Evolutionary conservation across 2,113 vertebrate species (phyloP).

Genomic region (Heterochromis multidens): DNA sequence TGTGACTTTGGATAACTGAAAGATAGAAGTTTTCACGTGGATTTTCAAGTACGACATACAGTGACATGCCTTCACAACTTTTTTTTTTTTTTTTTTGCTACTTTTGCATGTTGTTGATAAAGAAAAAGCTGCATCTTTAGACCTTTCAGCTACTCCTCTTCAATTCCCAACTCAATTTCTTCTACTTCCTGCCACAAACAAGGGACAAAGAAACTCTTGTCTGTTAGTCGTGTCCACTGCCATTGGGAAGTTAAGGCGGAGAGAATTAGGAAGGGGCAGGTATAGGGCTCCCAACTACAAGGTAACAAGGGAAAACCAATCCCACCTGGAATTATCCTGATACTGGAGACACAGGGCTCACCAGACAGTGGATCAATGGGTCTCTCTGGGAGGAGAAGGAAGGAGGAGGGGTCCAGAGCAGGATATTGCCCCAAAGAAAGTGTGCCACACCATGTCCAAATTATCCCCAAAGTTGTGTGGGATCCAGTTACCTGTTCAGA

Average conservation of each 20-base stretch:
- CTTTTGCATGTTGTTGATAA: neutral
- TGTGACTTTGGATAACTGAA: neutral
- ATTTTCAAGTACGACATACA: neutral
- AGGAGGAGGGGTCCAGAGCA: constrained; percentile 59
- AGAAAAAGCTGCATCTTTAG: constrained; percentile 19
- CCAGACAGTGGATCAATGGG: constrained; percentile 73
- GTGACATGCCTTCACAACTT: neutral
- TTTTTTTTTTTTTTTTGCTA: neutral
- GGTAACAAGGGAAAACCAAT: constrained; percentile 80
- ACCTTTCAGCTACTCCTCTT: constrained; percentile 36
- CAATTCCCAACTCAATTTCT: constrained; percentile 16
- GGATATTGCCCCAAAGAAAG: constrained; percentile 76
- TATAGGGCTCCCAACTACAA: constrained; percentile 75
- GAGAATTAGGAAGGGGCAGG: constrained; percentile 75
- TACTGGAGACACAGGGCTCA: constrained; percentile 69
- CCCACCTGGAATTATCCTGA: constrained; percentile 75
- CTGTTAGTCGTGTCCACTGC: constrained; percentile 32
- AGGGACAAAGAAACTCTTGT: constrained; percentile 75
- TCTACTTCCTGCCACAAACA: constrained; percentile 48
- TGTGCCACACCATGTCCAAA: constrained; percentile 72
- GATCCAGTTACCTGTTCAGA: constrained; percentile 77
- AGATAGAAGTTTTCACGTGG: neutral
- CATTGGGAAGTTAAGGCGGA: constrained; percentile 69
- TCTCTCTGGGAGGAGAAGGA: constrained; percentile 62
- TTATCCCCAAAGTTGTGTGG: constrained; percentile 65